Evolutionary conservation across 1,140 invertebrate genomes (phyloP).

Genomic region (Bradynema listronoti): DNA sequence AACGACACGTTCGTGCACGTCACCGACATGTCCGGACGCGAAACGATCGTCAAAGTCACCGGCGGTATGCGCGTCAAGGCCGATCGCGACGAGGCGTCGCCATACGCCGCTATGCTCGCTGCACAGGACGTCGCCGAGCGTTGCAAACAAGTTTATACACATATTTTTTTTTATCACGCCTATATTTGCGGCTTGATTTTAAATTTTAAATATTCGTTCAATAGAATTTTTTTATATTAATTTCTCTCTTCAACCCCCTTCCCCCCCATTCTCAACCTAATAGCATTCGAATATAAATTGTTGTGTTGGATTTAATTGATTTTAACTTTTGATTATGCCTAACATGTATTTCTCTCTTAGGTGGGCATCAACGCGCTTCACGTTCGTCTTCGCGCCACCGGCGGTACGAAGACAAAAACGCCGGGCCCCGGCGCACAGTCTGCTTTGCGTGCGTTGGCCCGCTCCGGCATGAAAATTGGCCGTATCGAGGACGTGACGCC

Average conservation of each 20-base stretch:
- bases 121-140: constrained; percentile 99
- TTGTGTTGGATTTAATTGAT: too few relatives aligned
- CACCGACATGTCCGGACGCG: constrained; percentile 90
- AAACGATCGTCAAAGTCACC: constrained; percentile 95
- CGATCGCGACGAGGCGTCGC: constrained; percentile 97
- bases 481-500: constrained; percentile 97
- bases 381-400: constrained; percentile 93
- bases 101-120: constrained; percentile 99
- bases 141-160: constrained; percentile 73
- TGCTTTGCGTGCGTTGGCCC: constrained; percentile 88
- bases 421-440: constrained; percentile 97
- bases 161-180: background rate
- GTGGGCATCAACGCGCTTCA: constrained; percentile 93
- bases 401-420: constrained; percentile 87
- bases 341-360: constrained; percentile 43
- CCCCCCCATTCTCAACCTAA: background rate
- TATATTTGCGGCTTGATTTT: background rate
- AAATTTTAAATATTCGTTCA: constrained; percentile 10
- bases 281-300: too few relatives aligned
- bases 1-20: constrained; percentile 99
- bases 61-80: constrained; percentile 99
- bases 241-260: too few relatives aligned
- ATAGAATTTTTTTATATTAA: too few relatives aligned
- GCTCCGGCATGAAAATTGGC: constrained; percentile 98
- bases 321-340: too few relatives aligned